Conservation (phyloP, 2,888 invertebrate species). For the Leptopterna dolabrata region DNA sequence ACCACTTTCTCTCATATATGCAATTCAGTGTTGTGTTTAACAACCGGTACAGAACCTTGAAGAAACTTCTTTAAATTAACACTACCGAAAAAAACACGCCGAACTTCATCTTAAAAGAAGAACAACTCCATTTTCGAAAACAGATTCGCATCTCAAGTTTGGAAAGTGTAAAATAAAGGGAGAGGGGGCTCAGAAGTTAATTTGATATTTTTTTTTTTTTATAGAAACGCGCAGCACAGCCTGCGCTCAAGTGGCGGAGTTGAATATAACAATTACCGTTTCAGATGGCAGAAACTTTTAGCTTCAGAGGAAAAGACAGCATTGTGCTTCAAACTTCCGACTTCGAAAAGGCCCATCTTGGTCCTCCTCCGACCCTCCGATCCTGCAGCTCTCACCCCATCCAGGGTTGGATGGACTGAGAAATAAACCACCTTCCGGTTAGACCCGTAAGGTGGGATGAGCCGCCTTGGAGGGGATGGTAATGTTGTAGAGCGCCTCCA, state of each 20-base stretch:
- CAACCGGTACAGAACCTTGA: too few relatives aligned
- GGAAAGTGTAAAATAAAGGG: not conserved
- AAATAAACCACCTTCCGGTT: conserved; percentile 14
- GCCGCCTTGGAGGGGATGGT: conserved; percentile 33
- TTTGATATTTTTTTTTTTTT: not conserved
- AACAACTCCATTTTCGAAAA: not conserved
- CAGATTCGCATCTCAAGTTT: not conserved
- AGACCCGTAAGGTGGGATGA: not conserved
- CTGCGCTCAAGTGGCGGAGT: conserved; percentile 13
- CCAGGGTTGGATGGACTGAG: conserved; percentile 25
- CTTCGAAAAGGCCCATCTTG: not conserved
- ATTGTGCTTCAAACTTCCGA: conserved; percentile 26
- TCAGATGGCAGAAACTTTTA: not conserved
- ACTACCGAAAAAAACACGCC: not conserved
- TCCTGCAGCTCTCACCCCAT: too few relatives aligned
- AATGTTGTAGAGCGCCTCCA: conserved; percentile 44
- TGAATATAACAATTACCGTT: conserved; percentile 40
- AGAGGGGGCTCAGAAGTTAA: not conserved
- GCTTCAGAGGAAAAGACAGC: not conserved
- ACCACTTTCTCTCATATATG: too few relatives aligned
- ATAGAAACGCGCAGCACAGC: not conserved
- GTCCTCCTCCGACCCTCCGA: not conserved
- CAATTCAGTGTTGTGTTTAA: too few relatives aligned
- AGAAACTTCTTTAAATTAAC: not conserved
- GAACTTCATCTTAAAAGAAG: not conserved